Evolutionary conservation across 2,888 invertebrate species (phyloP), one percentile per base, ranked within the genome.

Genomic region (Agelastica alni): DNA sequence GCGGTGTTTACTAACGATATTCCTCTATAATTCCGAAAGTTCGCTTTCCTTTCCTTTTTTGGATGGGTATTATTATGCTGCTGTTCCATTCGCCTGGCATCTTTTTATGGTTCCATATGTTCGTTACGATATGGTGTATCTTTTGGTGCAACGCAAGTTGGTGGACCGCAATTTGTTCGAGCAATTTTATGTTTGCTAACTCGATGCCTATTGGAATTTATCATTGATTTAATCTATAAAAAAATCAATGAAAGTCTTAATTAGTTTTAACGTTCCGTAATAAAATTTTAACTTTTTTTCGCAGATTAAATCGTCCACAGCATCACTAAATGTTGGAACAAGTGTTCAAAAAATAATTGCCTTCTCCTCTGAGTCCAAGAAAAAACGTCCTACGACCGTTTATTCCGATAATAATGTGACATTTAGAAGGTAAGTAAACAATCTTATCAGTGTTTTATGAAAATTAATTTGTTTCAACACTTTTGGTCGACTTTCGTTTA

Each of bases 231-330:
- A 31, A 44, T 34, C 26, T 42, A 43, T 16, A 47, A 31, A 39
- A 20, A 56, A 39, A 18, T 20, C 30, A 48, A 43, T 28, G 47
- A 43, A 37, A 16, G 10, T 14, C 37, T 56, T 47, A 47, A 51
- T 52, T 44, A 37, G 39, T 26, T 28, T 48, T 17, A 34, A 41
- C 28, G 39, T 43, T 17, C 30, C 30, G 22, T 37, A 30, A 51
- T 26, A 47, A 22, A 14, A 34, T 32, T 28, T 37, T 44, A 26
- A n/a, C 48, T 37, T 48, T 51, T 34, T 28, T 44, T 46, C 57
- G n/a, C 42, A 60, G 60, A 54, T 52, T 47, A 60, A 60, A 32
- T 49, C 52, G 26, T 55, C 60, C 14, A 41, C 30, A 6, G 16
- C 49, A 31, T 52, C 57, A 26, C 28, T 57, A 4, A 52, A 51